These are phyloP conservation scores for Bursaphelenchus okinawaensis DNA, from an alignment of 2,888 invertebrate species.

Conservation along the genomic window DNA sequence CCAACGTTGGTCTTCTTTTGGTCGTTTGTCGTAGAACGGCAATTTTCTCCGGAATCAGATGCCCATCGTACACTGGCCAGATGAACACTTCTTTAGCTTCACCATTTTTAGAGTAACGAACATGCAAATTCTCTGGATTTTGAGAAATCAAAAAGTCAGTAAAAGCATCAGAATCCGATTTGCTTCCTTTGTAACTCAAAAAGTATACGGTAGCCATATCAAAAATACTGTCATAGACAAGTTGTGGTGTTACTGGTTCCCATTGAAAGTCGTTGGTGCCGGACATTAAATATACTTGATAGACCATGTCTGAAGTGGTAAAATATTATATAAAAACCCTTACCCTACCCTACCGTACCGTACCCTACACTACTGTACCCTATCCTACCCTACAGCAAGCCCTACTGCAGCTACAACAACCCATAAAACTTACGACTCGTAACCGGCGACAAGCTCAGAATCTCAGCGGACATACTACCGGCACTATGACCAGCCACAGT, in stretches of 20 bases:
- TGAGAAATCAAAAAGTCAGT: neutral
- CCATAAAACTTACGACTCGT: slow-evolving; percentile 7
- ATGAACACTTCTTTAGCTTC: neutral
- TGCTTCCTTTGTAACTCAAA: too few relatives aligned
- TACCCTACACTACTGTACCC: too few relatives aligned
- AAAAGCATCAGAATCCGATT: neutral
- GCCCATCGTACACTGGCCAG: neutral
- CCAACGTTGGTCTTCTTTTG: neutral
- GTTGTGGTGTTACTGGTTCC: neutral
- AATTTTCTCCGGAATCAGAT: neutral
- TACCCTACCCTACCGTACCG: too few relatives aligned
- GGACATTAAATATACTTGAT: neutral
- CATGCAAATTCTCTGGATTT: neutral
- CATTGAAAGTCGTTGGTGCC: neutral
- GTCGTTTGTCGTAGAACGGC: neutral
- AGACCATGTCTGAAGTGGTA: neutral
- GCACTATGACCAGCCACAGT: slow-evolving; percentile 23
- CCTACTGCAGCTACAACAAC: too few relatives aligned
- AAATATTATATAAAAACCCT: too few relatives aligned
- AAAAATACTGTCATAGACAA: neutral
- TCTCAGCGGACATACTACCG: slow-evolving; percentile 15
- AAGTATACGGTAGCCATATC: neutral
- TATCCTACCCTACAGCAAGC: too few relatives aligned
- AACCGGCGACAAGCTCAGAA: slow-evolving; percentile 20
- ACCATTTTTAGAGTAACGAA: neutral